A percentile compares a stretch with the other conserved stretches of the same genome.
Conservation (phyloP, 2,888 invertebrate genomes). For the Zaprionus obscuricornis region DNA sequence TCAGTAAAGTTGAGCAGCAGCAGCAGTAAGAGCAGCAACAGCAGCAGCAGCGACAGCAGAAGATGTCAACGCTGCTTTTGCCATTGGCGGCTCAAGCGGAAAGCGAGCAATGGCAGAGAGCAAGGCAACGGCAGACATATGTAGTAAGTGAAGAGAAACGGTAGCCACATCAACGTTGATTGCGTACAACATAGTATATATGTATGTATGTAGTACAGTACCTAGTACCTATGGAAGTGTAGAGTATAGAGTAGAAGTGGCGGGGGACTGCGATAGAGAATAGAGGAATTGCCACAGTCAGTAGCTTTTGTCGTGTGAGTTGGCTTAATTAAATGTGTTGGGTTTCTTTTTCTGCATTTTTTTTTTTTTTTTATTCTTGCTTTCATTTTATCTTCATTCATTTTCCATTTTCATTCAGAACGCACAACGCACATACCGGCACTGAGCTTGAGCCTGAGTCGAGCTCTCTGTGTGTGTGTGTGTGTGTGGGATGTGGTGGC, state of each 20-base stretch:
- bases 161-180: conserved; percentile 38
- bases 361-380: conserved; percentile 20
- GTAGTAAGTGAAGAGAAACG: conserved; percentile 15
- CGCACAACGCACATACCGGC: too few species aligned
- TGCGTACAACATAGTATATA: conserved; percentile 24
- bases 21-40: not conserved
- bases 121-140: not conserved
- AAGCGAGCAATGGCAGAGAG: not conserved
- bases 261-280: not conserved
- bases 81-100: not conserved
- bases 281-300: conserved; percentile 15
- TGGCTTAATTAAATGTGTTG: conserved; percentile 66
- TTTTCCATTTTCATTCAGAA: conserved; percentile 3
- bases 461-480: too few species aligned
- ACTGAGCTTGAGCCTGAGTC: too few species aligned
- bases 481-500: not conserved
- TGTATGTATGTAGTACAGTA: too few species aligned
- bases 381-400: conserved; percentile 7
- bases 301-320: conserved; percentile 33
- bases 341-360: too few species aligned
- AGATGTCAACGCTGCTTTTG: conserved; percentile 10
- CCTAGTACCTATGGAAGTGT: not conserved
- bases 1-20: not conserved
- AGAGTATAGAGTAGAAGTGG: not conserved
- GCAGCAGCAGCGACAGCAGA: conserved; percentile 2